A percentile compares a stretch with the other conserved stretches of the same genome.
Evolutionary conservation across 92 coral and sea anemone genomes (phyloP).

Genomic region (Parazoanthus swiftii): DNA sequence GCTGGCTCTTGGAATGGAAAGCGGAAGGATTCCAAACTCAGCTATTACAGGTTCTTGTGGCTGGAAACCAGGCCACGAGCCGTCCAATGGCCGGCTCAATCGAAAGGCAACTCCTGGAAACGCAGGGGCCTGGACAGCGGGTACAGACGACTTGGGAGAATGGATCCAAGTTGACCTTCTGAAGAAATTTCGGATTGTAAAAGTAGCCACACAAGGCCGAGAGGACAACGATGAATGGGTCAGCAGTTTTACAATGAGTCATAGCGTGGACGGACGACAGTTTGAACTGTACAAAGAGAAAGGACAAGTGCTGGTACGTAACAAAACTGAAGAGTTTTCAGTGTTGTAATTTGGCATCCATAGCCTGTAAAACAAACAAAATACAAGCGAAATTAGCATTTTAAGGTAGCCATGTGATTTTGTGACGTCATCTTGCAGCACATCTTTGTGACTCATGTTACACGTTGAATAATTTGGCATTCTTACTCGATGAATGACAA

Average conservation of each 20-base stretch:
- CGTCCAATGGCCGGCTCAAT: slow-evolving; percentile 24
- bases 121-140: slow-evolving; percentile 29
- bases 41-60: slow-evolving; percentile 28
- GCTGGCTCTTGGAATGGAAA: slow-evolving; percentile 24
- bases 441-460: too few relatives aligned
- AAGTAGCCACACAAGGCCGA: slow-evolving; percentile 16
- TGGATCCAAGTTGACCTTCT: slow-evolving; percentile 14
- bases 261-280: neutral
- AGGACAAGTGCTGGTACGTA: neutral
- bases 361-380: too few relatives aligned
- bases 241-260: slow-evolving; percentile 11
- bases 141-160: slow-evolving; percentile 9
- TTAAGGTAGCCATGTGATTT: too few relatives aligned
- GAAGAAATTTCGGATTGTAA: neutral
- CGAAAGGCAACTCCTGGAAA: neutral
- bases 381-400: too few relatives aligned
- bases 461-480: too few relatives aligned
- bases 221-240: slow-evolving; percentile 35
- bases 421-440: too few relatives aligned
- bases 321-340: neutral
- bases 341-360: neutral
- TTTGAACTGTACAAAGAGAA: slow-evolving; percentile 6
- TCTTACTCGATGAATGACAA: too few relatives aligned
- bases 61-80: slow-evolving; percentile 31
- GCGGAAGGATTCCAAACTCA: neutral